A percentile compares a stretch with the other conserved stretches of the same genome.
These are phyloP conservation scores for Nasonovia ribisnigri DNA, from an alignment of 2,888 invertebrate species.

Conservation along the genomic window DNA sequence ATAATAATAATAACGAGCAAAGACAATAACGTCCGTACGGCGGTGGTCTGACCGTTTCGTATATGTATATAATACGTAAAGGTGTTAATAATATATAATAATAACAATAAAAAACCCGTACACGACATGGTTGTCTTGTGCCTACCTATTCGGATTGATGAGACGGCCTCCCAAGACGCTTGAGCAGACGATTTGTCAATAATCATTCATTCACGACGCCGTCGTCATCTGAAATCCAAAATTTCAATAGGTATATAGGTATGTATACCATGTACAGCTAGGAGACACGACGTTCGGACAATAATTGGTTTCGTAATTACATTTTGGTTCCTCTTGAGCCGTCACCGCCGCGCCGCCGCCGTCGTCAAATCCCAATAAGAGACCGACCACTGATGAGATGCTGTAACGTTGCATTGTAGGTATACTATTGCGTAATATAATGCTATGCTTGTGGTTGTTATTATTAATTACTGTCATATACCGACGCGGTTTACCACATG, in stretches of 20 bases:
- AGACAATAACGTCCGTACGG: constrained; percentile 44
- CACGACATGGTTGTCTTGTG: not conserved
- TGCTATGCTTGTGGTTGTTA: not conserved
- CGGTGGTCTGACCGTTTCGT: not conserved
- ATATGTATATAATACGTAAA: not conserved
- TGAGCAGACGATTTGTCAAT: constrained; percentile 53
- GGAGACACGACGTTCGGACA: not conserved
- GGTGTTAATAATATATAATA: constrained; percentile 28
- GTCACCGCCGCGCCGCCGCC: not conserved
- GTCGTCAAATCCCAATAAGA: constrained; percentile 15
- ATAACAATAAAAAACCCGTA: not conserved
- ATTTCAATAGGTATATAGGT: not conserved
- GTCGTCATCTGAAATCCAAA: not conserved
- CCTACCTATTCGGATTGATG: constrained; percentile 46
- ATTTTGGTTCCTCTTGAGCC: not conserved
- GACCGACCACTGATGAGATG: not conserved
- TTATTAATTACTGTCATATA: not conserved
- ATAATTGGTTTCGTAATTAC: constrained; percentile 43
- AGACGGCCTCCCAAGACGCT: constrained; percentile 43
- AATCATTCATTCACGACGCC: not conserved
- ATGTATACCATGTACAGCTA: not conserved
- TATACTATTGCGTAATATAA: not conserved
- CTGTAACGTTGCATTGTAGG: not conserved
- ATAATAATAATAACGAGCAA: constrained; percentile 53
- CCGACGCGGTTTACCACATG: not conserved